A percentile compares a stretch with the other conserved stretches of the same genome.
Conservation (phyloP, 2,113 vertebrate species). For the Xyliphius kryptos region DNA sequence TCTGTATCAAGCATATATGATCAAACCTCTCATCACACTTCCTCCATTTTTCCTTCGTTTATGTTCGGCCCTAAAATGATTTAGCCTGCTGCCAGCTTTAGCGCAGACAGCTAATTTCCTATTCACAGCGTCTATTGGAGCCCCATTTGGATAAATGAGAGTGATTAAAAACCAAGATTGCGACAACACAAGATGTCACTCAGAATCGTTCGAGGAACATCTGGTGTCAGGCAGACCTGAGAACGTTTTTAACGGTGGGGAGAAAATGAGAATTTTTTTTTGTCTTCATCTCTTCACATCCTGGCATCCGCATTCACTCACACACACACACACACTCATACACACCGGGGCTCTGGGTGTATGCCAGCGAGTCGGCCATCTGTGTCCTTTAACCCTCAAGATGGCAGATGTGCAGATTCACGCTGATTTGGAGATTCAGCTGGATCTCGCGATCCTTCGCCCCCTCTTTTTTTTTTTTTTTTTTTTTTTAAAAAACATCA, state of each 20-base stretch:
- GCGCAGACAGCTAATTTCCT: slow-evolving; percentile 41
- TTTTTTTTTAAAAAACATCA: too few relatives aligned
- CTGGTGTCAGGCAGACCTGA: slow-evolving; percentile 44
- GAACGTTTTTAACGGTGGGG: slow-evolving; percentile 17
- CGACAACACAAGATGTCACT: slow-evolving; percentile 42
- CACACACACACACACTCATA: too few relatives aligned
- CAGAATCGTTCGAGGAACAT: slow-evolving; percentile 42
- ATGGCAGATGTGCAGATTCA: slow-evolving; percentile 46
- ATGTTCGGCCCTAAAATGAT: slow-evolving; percentile 33
- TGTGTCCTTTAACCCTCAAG: slow-evolving; percentile 48
- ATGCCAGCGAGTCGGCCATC: slow-evolving; percentile 42
- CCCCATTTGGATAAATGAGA: slow-evolving; percentile 45
- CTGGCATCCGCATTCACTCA: slow-evolving; percentile 37
- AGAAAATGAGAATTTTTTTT: slow-evolving; percentile 36
- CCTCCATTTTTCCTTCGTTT: slow-evolving; percentile 29
- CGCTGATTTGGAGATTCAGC: slow-evolving; percentile 44
- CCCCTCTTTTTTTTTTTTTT: too few relatives aligned
- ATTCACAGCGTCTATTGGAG: slow-evolving; percentile 40
- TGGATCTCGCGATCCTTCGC: slow-evolving; percentile 24
- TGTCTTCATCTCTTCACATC: slow-evolving; percentile 30
- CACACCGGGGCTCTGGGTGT: slow-evolving; percentile 39
- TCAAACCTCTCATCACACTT: slow-evolving; percentile 36
- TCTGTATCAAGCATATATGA: slow-evolving; percentile 15
- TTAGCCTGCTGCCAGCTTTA: slow-evolving; percentile 34
- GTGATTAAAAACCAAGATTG: slow-evolving; percentile 45